Conservation (phyloP, 2,888 invertebrate genomes). For the Parnassius apollo region DNA sequence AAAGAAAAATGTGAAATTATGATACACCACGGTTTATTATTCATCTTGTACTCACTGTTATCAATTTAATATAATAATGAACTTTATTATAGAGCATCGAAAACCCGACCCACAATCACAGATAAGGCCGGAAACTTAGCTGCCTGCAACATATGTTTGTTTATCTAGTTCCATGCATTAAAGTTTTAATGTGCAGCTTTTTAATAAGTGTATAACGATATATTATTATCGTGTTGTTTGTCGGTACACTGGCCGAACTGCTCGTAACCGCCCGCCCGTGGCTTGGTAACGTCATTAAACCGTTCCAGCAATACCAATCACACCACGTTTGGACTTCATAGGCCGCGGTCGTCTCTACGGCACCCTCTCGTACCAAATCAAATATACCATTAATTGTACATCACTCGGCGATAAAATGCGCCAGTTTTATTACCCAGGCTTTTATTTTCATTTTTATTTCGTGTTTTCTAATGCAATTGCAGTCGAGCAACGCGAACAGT, state of each 20-base stretch:
- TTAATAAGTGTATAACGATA: constrained; percentile 67
- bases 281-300: constrained; percentile 26
- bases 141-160: constrained; percentile 57
- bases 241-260: constrained; percentile 53
- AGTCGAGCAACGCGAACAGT: constrained; percentile 67
- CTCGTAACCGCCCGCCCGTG: constrained; percentile 58
- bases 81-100: constrained; percentile 11
- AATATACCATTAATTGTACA: constrained; percentile 72
- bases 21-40: too few relatives aligned
- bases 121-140: constrained; percentile 35
- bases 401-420: constrained; percentile 65
- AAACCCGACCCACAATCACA: constrained; percentile 2
- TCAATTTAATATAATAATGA: constrained; percentile 1
- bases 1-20: too few relatives aligned
- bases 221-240: constrained; percentile 68
- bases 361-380: constrained; percentile 50
- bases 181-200: constrained; percentile 63
- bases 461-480: constrained; percentile 75
- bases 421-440: constrained; percentile 65
- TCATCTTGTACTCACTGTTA: constrained; percentile 2
- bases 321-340: constrained; percentile 50
- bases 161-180: constrained; percentile 61
- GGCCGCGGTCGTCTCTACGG: constrained; percentile 45
- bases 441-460: constrained; percentile 74
- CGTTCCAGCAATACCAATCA: constrained; percentile 34